A percentile compares a stretch with the other conserved stretches of the same genome.
Evolutionary conservation across 1,140 invertebrate species (phyloP).

Genomic region (Scaptomyza hsui): DNA sequence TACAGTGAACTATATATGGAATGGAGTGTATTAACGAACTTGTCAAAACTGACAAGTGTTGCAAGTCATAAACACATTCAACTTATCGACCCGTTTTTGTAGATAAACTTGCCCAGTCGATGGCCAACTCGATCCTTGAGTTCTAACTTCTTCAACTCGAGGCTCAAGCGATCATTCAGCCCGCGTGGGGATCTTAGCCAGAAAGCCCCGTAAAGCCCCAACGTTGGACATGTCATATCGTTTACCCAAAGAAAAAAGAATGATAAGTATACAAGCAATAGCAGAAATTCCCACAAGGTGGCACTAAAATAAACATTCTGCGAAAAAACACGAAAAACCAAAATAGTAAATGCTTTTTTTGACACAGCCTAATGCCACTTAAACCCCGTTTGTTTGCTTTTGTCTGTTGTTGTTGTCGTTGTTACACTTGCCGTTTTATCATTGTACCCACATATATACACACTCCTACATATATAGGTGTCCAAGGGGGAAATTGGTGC

Average conservation of each 20-base stretch:
- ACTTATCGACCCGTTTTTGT: constrained; percentile 67
- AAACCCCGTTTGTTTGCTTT: constrained; percentile 45
- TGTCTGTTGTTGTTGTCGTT: constrained; percentile 5
- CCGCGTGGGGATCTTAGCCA: constrained; percentile 25
- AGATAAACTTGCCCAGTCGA: constrained; percentile 58
- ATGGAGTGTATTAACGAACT: constrained; percentile 64
- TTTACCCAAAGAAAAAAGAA: constrained; percentile 22
- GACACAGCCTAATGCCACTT: constrained; percentile 72
- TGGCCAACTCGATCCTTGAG: constrained; percentile 30
- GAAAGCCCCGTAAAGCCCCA: constrained; percentile 43
- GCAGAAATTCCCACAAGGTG: constrained; percentile 47
- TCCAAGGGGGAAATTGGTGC: constrained; percentile 12
- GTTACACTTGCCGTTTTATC: constrained; percentile 43
- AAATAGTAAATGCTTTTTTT: constrained; percentile 73
- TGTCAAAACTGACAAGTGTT: constrained; percentile 77
- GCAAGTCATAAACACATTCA: constrained; percentile 65
- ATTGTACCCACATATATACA: constrained; percentile 14
- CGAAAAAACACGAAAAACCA: constrained; percentile 8
- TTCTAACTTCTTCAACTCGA: not conserved
- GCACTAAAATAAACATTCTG: constrained; percentile 30
- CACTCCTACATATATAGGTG: not conserved
- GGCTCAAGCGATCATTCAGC: constrained; percentile 25
- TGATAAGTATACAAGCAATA: constrained; percentile 27
- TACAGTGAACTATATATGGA: not conserved
- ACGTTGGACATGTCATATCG: constrained; percentile 52